Conservation (phyloP, 2,888 invertebrate species). For the Morinoia aosen region DNA sequence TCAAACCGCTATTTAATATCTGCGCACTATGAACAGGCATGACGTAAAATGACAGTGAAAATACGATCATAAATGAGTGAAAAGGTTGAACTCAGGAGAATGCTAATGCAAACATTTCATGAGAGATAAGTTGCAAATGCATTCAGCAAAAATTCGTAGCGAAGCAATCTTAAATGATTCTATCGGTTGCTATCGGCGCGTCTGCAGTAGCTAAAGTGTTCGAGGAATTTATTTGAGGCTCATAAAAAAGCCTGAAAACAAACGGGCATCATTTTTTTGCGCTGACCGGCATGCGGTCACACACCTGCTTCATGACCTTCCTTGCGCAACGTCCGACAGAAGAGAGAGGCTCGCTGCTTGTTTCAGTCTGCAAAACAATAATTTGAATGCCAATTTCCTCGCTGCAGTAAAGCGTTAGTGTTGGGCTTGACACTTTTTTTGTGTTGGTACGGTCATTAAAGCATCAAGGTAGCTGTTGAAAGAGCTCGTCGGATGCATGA, state of each 20-base stretch:
- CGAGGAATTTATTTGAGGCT: conserved; percentile 9
- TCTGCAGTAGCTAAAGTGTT: conserved; percentile 4
- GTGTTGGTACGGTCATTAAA: background rate
- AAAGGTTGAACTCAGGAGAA: background rate
- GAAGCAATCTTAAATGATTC: conserved; percentile 17
- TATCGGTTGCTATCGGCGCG: conserved; percentile 3
- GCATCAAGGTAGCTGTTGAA: background rate
- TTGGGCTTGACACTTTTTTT: background rate
- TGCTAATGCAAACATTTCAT: background rate
- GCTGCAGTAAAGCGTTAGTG: background rate
- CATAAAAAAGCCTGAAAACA: background rate
- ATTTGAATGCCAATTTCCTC: background rate
- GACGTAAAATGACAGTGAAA: background rate
- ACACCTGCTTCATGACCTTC: background rate
- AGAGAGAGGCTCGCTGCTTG: background rate
- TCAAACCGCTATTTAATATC: background rate
- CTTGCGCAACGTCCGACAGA: conserved; percentile 16
- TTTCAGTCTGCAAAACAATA: background rate
- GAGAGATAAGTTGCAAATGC: background rate
- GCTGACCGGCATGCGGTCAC: background rate
- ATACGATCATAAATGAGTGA: background rate
- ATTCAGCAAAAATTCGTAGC: conserved; percentile 10
- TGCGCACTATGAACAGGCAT: background rate
- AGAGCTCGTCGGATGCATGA: no score
- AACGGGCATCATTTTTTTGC: conserved; percentile 26